phyloP scores from a whole-genome alignment of 2,797 vertebrate genomes.

The Allobates femoralis region DNA sequence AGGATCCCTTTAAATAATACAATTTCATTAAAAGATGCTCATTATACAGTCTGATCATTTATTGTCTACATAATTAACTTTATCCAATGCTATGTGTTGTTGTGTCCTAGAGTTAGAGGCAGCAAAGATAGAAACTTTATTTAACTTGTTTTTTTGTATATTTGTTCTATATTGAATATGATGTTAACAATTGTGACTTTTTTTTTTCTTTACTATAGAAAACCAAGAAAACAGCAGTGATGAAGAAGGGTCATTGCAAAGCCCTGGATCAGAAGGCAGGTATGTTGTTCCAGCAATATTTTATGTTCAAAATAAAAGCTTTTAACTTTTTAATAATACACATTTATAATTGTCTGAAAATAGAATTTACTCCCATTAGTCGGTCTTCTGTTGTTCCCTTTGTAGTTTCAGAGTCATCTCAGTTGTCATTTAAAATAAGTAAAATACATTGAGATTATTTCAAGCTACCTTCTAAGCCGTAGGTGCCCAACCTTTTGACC shows the following conservation, averaged over 20 bases:
- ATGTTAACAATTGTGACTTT: constrained; percentile 48
- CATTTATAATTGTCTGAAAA: background rate
- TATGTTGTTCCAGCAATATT: constrained; percentile 66
- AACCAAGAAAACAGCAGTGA: constrained; percentile 92
- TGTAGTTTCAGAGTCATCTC: background rate
- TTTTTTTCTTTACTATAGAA: constrained; percentile 81
- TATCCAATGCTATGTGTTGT: background rate
- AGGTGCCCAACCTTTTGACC: too few relatives aligned
- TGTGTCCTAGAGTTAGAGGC: background rate
- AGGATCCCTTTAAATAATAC: too few relatives aligned
- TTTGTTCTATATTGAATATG: background rate
- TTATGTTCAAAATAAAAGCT: background rate
- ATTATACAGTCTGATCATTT: background rate
- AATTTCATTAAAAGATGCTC: too few relatives aligned
- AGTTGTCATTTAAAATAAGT: background rate
- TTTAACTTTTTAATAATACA: background rate
- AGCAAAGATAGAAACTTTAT: background rate
- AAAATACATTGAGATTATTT: background rate
- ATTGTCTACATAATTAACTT: background rate
- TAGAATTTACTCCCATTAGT: background rate
- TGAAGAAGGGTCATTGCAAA: constrained; percentile 87
- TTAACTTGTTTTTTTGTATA: background rate
- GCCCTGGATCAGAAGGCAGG: constrained; percentile 92
- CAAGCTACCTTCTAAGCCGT: background rate
- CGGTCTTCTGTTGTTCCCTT: background rate